Evolutionary conservation across 2,888 invertebrate genomes (phyloP).

Genomic region (Acronicta leporina): DNA sequence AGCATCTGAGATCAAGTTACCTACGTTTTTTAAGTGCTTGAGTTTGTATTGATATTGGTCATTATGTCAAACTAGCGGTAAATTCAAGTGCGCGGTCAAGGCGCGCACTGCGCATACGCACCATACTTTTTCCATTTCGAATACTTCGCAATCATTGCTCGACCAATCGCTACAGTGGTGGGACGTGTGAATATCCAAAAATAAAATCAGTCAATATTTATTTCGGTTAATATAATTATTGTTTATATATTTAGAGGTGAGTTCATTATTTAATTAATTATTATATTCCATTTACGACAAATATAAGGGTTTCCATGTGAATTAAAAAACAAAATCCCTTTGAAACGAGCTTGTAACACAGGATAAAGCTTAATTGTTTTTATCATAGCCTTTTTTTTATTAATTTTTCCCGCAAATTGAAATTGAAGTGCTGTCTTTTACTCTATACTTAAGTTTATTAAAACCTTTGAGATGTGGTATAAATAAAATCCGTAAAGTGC

Average conservation of each 20-base stretch:
- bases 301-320: too few species aligned
- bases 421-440: too few species aligned
- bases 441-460: not conserved
- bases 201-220: slow-evolving; percentile 5
- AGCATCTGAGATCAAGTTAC: slow-evolving; percentile 3
- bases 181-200: slow-evolving; percentile 51
- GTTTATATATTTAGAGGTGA: slow-evolving; percentile 32
- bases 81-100: slow-evolving; percentile 79
- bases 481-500: slow-evolving; percentile 21
- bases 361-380: too few species aligned
- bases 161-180: slow-evolving; percentile 57
- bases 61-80: slow-evolving; percentile 82
- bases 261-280: slow-evolving; percentile 7
- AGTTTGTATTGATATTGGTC: slow-evolving; percentile 68
- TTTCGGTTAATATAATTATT: slow-evolving; percentile 2
- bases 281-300: too few species aligned
- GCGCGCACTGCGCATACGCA: slow-evolving; percentile 57
- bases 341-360: too few species aligned
- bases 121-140: slow-evolving; percentile 49
- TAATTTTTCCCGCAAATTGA: too few species aligned
- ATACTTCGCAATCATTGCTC: slow-evolving; percentile 67
- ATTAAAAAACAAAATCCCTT: too few species aligned
- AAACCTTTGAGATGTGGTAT: slow-evolving; percentile 1
- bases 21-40: slow-evolving; percentile 24
- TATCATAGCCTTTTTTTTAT: too few species aligned